Conservation (phyloP, 1,140 invertebrate genomes). For the Drosophila busckii region DNA sequence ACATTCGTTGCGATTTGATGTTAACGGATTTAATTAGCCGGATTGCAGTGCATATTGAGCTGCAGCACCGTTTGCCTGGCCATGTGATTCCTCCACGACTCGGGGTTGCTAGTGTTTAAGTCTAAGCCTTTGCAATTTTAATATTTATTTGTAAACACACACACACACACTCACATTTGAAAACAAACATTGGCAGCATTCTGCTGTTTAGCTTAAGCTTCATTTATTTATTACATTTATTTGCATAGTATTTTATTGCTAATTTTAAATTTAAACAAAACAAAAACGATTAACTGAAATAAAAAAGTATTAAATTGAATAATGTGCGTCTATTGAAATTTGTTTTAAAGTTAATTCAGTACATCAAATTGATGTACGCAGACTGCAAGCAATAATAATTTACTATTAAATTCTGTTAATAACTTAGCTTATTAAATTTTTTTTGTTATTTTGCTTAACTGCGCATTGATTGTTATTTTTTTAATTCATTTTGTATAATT, state of each 20-base stretch:
- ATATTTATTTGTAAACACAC: too few species aligned
- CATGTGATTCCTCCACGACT: conserved; percentile 77
- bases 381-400: too few species aligned
- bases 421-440: too few species aligned
- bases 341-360: too few species aligned
- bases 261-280: conserved; percentile 31
- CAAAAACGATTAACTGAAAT: conserved; percentile 13
- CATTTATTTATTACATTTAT: conserved; percentile 50
- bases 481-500: too few species aligned
- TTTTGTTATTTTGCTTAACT: too few species aligned
- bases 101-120: conserved; percentile 76
- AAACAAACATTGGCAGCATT: conserved; percentile 13
- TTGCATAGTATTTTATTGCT: conserved; percentile 29
- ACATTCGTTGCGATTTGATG: too few species aligned
- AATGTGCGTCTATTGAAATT: neutral
- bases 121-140: too few species aligned
- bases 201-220: conserved; percentile 22
- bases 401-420: too few species aligned
- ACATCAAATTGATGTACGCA: too few species aligned
- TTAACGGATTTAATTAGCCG: neutral
- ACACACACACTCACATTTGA: too few species aligned
- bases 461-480: too few species aligned
- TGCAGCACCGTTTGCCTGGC: conserved; percentile 44
- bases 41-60: conserved; percentile 19
- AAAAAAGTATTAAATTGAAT: conserved; percentile 9